A percentile compares a stretch with the other conserved stretches of the same genome.
phyloP scores from a whole-genome alignment of 2,797 vertebrate species.

The Acanthornis magna region DNA sequence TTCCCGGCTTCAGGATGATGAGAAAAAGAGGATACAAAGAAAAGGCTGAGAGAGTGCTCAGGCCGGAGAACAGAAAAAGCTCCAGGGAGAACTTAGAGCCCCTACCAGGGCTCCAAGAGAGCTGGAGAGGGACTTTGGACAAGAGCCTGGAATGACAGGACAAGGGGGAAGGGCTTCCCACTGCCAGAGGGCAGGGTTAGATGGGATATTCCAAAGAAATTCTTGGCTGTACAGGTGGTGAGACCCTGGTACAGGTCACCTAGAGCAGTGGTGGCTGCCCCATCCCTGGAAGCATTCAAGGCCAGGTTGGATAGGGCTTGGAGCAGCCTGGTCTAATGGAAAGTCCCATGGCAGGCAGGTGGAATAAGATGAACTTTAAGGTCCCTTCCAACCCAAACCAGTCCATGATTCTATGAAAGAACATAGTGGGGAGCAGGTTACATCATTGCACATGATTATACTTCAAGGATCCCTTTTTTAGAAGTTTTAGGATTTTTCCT shows the following conservation, averaged over 20 bases:
- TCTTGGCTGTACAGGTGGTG: not conserved
- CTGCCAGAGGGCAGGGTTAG: not conserved
- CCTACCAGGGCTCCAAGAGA: not conserved
- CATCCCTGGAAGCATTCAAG: not conserved
- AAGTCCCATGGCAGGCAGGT: not conserved
- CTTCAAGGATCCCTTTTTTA: not conserved
- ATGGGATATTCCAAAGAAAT: not conserved
- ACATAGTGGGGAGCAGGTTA: not conserved
- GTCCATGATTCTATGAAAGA: not conserved
- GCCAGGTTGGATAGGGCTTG: not conserved
- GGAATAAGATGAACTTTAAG: not conserved
- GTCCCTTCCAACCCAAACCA: not conserved
- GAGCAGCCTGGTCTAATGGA: not conserved
- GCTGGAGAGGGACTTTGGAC: accelerated
- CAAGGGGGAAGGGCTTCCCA: not conserved
- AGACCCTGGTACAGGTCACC: not conserved
- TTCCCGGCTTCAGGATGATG: not conserved
- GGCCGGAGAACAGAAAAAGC: not conserved
- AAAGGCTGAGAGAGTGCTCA: not conserved
- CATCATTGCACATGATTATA: no score
- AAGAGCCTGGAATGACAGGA: not conserved
- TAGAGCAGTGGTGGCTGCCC: not conserved
- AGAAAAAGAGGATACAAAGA: not conserved
- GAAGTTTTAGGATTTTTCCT: not conserved
- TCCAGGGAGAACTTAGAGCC: not conserved